phyloP scores from a whole-genome alignment of 1,140 invertebrate genomes.

The Leptoteleia sp. region DNA sequence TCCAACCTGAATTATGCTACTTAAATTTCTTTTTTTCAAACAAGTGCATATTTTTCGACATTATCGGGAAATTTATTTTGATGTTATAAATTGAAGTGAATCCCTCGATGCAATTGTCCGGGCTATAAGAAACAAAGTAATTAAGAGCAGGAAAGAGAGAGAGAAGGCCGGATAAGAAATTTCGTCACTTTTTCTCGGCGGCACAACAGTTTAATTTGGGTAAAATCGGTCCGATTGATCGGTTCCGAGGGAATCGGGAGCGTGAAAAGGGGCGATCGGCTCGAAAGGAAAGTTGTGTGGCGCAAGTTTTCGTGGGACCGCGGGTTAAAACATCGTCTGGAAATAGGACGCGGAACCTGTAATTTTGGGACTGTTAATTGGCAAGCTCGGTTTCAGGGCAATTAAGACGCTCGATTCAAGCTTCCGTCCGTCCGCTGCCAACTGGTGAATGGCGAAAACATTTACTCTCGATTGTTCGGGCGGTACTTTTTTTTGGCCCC shows the following conservation, averaged over 20 bases:
- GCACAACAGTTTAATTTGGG: slow-evolving; percentile 31
- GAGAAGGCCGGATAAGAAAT: not conserved
- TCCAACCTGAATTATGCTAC: too few relatives aligned
- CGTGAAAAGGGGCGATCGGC: slow-evolving; percentile 33
- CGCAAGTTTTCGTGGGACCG: slow-evolving; percentile 45
- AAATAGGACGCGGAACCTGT: slow-evolving; percentile 53
- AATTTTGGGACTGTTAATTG: slow-evolving; percentile 60
- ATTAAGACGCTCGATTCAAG: slow-evolving; percentile 62
- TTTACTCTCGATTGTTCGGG: slow-evolving; percentile 56
- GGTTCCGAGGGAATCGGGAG: slow-evolving; percentile 12
- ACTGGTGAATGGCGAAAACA: slow-evolving; percentile 58
- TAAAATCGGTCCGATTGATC: slow-evolving; percentile 40
- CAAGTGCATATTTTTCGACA: too few relatives aligned
- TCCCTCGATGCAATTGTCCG: too few relatives aligned
- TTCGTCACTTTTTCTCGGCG: slow-evolving; percentile 19
- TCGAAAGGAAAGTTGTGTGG: slow-evolving; percentile 36
- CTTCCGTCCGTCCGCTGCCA: slow-evolving; percentile 54
- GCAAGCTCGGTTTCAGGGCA: slow-evolving; percentile 57
- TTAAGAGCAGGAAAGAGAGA: slow-evolving; percentile 10
- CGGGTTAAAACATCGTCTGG: slow-evolving; percentile 31
- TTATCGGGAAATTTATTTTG: too few relatives aligned
- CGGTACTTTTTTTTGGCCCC: slow-evolving; percentile 49
- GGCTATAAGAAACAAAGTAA: slow-evolving; percentile 2
- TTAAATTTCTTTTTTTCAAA: too few relatives aligned
- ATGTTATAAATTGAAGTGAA: too few relatives aligned